phyloP scores from a whole-genome alignment of 1,140 invertebrate genomes.

The Portunus trituberculatus region DNA sequence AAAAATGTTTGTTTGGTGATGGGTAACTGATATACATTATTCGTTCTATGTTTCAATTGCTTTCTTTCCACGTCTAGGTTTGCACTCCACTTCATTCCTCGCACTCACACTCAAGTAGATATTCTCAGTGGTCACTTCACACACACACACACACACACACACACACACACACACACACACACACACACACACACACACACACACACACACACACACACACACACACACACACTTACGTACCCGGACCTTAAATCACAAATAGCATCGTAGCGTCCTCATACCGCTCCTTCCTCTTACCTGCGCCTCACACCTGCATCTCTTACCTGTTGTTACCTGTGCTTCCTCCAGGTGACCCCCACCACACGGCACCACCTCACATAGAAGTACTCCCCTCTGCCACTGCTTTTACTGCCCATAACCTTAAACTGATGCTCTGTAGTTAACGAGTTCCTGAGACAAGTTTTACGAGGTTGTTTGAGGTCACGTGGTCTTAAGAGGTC shows the following conservation, averaged over 20 bases:
- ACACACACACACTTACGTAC: not conserved
- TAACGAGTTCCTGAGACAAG: not conserved
- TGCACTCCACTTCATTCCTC: too few species aligned
- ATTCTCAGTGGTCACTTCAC: too few species aligned
- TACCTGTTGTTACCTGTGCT: not conserved
- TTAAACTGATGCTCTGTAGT: not conserved
- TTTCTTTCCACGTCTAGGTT: too few species aligned
- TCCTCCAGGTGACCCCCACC: not conserved
- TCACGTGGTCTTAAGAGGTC: not conserved
- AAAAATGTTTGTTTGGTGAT: too few species aligned
- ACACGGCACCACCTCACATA: too few species aligned
- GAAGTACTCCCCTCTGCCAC: not conserved
- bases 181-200: not conserved
- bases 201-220: not conserved
- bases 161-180: too few species aligned
- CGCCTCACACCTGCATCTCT: not conserved
- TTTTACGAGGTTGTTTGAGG: not conserved
- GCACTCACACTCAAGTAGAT: too few species aligned
- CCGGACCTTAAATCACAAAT: not conserved
- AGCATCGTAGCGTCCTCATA: too few species aligned
- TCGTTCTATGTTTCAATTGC: too few species aligned
- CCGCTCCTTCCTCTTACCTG: not conserved
- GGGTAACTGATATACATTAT: too few species aligned
- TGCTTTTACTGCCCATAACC: constrained; percentile 2
- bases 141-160: too few species aligned